These are phyloP conservation scores for Spodoptera exigua DNA, from an alignment of 2,888 invertebrate species.

Conservation along the genomic window DNA sequence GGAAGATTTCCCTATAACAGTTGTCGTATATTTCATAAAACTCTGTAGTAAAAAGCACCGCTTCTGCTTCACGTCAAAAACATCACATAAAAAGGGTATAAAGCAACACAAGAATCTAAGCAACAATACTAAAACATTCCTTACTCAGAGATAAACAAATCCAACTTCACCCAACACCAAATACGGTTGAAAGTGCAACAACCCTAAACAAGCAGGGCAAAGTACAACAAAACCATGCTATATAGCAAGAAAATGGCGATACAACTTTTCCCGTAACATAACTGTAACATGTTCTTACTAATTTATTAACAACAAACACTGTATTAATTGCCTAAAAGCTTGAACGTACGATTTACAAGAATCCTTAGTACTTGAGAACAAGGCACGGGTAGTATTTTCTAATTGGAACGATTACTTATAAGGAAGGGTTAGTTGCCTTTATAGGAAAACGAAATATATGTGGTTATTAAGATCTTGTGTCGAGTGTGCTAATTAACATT, in stretches of 20 bases:
- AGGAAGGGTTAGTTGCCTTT: conserved; percentile 62
- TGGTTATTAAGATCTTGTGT: conserved; percentile 62
- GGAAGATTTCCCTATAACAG: too few species aligned
- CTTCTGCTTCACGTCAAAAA: too few species aligned
- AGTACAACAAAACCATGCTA: neutral
- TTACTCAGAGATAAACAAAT: too few species aligned
- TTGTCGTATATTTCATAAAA: too few species aligned
- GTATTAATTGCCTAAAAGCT: conserved; percentile 52
- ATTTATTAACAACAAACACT: conserved; percentile 42
- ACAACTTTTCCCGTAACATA: conserved; percentile 25
- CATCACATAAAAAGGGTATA: too few species aligned
- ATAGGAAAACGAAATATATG: conserved; percentile 59
- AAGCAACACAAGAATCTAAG: too few species aligned
- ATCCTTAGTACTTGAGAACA: conserved; percentile 62
- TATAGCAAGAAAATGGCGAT: conserved; percentile 15
- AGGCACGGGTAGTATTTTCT: conserved; percentile 67
- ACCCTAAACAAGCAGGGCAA: neutral
- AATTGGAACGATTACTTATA: conserved; percentile 72
- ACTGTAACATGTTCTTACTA: conserved; percentile 19
- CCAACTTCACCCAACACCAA: too few species aligned
- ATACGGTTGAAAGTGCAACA: neutral
- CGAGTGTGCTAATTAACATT: conserved; percentile 72
- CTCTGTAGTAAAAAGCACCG: too few species aligned
- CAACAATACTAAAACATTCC: too few species aligned
- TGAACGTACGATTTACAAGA: conserved; percentile 58